Conservation (phyloP, 1,140 invertebrate genomes). For the Drosophila rufa region DNA sequence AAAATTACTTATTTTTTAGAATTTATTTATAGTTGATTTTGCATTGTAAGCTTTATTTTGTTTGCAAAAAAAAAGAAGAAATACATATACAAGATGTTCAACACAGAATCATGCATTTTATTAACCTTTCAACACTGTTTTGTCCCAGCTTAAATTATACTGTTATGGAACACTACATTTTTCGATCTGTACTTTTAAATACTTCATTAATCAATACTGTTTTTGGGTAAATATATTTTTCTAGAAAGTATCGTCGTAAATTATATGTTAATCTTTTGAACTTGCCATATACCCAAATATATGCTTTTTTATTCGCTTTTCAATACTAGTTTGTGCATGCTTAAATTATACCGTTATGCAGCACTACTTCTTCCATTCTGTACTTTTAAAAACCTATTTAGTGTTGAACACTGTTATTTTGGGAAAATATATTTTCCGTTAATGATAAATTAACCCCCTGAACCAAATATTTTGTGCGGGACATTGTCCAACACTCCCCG, state of each 20-base stretch:
- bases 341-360: background rate
- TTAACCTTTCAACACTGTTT: background rate
- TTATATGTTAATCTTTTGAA: too few relatives aligned
- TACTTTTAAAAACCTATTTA: background rate
- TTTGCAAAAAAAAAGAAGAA: background rate
- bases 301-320: too few relatives aligned
- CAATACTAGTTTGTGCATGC: background rate
- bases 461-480: background rate
- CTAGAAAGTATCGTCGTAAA: too few relatives aligned
- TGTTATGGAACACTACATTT: background rate
- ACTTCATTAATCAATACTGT: background rate
- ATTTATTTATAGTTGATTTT: background rate
- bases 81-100: too few relatives aligned
- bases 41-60: background rate
- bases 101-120: too few relatives aligned
- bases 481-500: slow-evolving; percentile 18
- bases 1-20: background rate
- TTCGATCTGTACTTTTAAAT: background rate
- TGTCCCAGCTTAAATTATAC: background rate
- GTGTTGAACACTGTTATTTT: background rate
- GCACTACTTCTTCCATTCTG: background rate
- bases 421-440: too few relatives aligned
- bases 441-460: too few relatives aligned
- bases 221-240: background rate
- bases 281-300: too few relatives aligned